These are phyloP conservation scores for Calyptomena viridis DNA, from an alignment of 2,113 vertebrate species.

Conservation along the genomic window DNA sequence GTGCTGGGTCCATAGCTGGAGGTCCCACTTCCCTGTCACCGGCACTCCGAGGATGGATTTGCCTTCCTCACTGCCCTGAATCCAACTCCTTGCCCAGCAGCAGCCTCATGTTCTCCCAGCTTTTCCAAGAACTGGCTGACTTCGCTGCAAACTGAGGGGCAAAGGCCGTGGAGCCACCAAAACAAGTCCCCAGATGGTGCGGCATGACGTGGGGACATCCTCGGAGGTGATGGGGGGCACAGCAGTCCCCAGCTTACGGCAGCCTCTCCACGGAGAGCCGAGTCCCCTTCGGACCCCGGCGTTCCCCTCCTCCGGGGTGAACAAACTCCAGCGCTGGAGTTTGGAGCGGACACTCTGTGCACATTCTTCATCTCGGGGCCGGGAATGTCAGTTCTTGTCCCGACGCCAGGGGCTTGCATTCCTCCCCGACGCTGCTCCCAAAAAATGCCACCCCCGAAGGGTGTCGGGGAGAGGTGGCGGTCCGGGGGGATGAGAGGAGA, in stretches of 20 bases:
- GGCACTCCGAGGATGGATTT: neutral
- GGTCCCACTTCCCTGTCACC: accelerated
- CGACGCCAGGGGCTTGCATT: constrained; percentile 70
- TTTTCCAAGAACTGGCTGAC: neutral
- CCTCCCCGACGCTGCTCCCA: constrained; percentile 44
- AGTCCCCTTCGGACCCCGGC: neutral
- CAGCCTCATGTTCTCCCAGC: neutral
- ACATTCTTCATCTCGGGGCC: constrained; percentile 68
- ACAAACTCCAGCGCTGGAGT: constrained; percentile 21
- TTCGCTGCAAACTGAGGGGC: neutral
- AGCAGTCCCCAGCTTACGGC: neutral
- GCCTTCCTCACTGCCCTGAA: neutral
- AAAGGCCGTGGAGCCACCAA: neutral
- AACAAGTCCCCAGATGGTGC: neutral
- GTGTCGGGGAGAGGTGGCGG: neutral
- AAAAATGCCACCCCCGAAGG: neutral
- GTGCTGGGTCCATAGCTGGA: neutral
- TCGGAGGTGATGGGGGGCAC: neutral
- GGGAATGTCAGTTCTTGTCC: constrained; percentile 70
- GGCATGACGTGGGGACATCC: neutral
- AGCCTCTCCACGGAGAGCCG: neutral
- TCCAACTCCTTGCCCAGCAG: neutral
- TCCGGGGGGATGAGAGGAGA: neutral
- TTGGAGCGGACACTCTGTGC: constrained; percentile 69
- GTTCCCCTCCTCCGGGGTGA: neutral